Conservation (phyloP, 1,140 invertebrate species). For the Vanessa tameamea region DNA sequence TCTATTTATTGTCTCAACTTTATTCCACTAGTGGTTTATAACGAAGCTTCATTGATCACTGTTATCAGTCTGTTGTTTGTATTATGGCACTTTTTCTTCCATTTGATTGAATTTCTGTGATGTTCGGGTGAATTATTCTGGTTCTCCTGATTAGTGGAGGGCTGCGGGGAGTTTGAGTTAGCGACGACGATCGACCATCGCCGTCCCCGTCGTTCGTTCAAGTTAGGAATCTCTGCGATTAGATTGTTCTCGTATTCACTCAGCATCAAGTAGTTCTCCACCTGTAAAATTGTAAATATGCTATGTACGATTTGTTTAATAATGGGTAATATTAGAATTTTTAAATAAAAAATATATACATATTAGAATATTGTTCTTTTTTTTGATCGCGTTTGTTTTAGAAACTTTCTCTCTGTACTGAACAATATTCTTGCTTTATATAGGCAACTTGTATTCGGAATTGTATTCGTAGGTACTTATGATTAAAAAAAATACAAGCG, state of each 20-base stretch:
- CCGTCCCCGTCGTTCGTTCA: slow-evolving; percentile 85
- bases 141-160: slow-evolving; percentile 47
- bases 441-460: too few relatives aligned
- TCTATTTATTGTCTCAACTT: slow-evolving; percentile 76
- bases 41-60: slow-evolving; percentile 87
- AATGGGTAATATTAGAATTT: not conserved
- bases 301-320: too few relatives aligned
- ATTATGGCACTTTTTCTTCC: slow-evolving; percentile 79
- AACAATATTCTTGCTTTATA: too few relatives aligned
- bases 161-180: slow-evolving; percentile 59
- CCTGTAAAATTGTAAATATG: slow-evolving; percentile 61
- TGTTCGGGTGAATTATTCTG: slow-evolving; percentile 53
- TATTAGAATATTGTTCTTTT: too few relatives aligned
- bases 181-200: slow-evolving; percentile 84
- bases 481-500: too few relatives aligned
- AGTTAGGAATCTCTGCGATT: slow-evolving; percentile 88
- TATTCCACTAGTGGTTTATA: slow-evolving; percentile 74
- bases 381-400: too few relatives aligned
- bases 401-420: too few relatives aligned
- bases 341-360: not conserved
- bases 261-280: slow-evolving; percentile 92
- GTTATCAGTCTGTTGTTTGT: slow-evolving; percentile 85
- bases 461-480: too few relatives aligned
- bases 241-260: slow-evolving; percentile 94
- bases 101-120: slow-evolving; percentile 68